Conservation (phyloP, 1,140 invertebrate species). For the Apis cerana region DNA sequence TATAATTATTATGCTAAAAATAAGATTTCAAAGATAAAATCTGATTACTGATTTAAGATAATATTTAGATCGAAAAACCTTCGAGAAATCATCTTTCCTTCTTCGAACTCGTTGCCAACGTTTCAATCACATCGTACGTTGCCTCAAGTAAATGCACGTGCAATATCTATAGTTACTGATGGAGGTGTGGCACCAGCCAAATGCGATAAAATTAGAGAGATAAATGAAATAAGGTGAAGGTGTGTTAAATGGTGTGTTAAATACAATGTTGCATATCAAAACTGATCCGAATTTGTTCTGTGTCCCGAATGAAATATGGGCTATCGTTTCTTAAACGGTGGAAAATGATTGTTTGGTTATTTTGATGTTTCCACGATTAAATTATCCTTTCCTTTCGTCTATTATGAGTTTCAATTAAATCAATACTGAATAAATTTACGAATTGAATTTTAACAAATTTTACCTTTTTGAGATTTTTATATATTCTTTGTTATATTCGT, state of each 20-base stretch:
- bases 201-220: constrained; percentile 19
- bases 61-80: not conserved
- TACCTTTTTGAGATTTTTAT: too few relatives aligned
- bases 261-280: constrained; percentile 14
- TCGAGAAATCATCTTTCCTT: not conserved
- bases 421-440: too few relatives aligned
- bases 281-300: not conserved
- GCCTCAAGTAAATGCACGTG: not conserved
- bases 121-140: not conserved
- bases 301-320: not conserved
- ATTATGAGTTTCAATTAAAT: too few relatives aligned
- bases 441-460: too few relatives aligned
- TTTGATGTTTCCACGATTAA: not conserved
- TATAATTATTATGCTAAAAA: too few relatives aligned
- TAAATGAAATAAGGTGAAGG: not conserved
- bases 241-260: not conserved
- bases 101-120: not conserved
- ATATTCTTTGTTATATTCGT: too few relatives aligned
- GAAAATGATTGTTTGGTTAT: not conserved
- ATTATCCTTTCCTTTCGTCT: too few relatives aligned
- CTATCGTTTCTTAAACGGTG: not conserved
- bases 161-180: not conserved
- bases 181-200: not conserved
- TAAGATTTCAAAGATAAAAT: too few relatives aligned
- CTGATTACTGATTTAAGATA: not conserved